phyloP scores from a whole-genome alignment of 2,888 invertebrate genomes.

The Oegoconia quadripuncta region DNA sequence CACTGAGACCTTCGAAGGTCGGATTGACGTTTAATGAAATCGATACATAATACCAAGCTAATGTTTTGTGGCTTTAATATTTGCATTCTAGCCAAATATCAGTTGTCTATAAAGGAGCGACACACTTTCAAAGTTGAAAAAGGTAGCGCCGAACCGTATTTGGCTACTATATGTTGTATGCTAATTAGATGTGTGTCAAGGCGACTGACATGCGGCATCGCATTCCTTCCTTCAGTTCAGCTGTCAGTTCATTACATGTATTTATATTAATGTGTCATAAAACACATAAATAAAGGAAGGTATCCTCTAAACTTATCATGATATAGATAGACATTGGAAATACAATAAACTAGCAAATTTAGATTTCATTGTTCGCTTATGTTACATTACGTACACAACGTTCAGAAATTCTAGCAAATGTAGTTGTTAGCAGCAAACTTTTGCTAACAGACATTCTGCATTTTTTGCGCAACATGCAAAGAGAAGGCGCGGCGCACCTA shows the following conservation, averaged over 20 bases:
- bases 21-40: not conserved
- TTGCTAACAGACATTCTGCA: slow-evolving; percentile 21
- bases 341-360: too few species aligned
- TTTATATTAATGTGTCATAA: too few species aligned
- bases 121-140: slow-evolving; percentile 37
- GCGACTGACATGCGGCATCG: slow-evolving; percentile 26
- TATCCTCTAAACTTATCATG: too few species aligned
- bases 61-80: not conserved
- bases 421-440: slow-evolving; percentile 7
- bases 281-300: too few species aligned
- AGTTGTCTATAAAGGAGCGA: too few species aligned
- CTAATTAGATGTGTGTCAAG: slow-evolving; percentile 42
- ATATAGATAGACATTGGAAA: not conserved
- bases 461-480: slow-evolving; percentile 69
- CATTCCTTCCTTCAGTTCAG: too few species aligned
- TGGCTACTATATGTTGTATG: slow-evolving; percentile 37
- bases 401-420: slow-evolving; percentile 7
- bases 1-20: slow-evolving; percentile 6
- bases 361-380: too few species aligned
- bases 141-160: slow-evolving; percentile 30
- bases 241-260: too few species aligned
- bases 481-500: slow-evolving; percentile 48
- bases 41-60: not conserved
- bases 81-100: not conserved
- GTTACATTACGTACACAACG: too few species aligned